phyloP scores from a whole-genome alignment of 2,888 invertebrate species.

The Scaptomyza reducta region DNA sequence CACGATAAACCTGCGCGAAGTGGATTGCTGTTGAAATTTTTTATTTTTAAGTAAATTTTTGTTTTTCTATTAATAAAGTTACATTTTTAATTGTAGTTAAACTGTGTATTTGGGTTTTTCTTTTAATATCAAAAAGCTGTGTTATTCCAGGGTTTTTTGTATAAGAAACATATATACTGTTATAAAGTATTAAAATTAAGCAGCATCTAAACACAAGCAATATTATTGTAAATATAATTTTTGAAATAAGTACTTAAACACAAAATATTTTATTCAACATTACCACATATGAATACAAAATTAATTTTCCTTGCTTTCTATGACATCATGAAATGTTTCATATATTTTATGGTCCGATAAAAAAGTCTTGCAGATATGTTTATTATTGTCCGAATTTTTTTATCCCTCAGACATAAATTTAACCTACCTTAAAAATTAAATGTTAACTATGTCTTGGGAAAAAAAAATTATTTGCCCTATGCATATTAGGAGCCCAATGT shows the following conservation, averaged over 20 bases:
- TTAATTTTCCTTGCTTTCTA: neutral
- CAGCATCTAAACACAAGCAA: conserved; percentile 23
- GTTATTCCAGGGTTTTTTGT: conserved; percentile 49
- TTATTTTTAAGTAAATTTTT: conserved; percentile 2
- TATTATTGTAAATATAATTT: conserved; percentile 29
- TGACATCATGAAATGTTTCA: neutral
- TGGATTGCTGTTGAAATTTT: conserved; percentile 3
- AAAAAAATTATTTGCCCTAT: too few relatives aligned
- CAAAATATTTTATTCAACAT: neutral
- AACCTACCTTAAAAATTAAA: neutral
- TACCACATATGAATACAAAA: neutral
- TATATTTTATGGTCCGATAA: conserved; percentile 1
- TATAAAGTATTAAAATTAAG: conserved; percentile 22
- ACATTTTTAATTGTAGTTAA: conserved; percentile 9
- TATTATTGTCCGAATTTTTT: neutral
- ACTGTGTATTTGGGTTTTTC: conserved; percentile 5
- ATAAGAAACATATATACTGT: conserved; percentile 28
- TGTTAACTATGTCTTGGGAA: too few relatives aligned
- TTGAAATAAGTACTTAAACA: conserved; percentile 8
- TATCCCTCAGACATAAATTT: neutral
- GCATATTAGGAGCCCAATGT: too few relatives aligned
- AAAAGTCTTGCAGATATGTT: conserved; percentile 17
- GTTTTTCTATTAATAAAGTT: conserved; percentile 7
- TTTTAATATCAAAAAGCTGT: conserved; percentile 16
- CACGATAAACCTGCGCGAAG: conserved; percentile 23